Evolutionary conservation across 2,113 vertebrate genomes (phyloP), one percentile per base, ranked within the genome.

Genomic region (Prionailurus bengalensis): DNA sequence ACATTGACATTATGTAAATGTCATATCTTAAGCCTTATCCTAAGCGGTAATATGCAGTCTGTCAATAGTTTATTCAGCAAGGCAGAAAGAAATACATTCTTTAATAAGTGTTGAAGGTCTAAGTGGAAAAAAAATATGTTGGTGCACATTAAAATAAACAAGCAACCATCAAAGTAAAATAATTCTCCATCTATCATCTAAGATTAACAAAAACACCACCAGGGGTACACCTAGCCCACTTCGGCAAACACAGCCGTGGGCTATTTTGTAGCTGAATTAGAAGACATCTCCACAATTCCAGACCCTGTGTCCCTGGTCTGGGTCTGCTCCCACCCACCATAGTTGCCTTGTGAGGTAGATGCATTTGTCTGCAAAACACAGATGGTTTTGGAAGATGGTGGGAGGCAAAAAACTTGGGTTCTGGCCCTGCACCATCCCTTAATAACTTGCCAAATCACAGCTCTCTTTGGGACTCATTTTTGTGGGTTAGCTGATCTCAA

Each of bases 81-180:
- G 80, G 45, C 29, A 86, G 21, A 65, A 94, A 78, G 21, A 45
- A 91, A 65, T 65, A 27, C 21, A 33, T 55, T 74, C 21, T 74
- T 88, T 74, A 42, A 33, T 23, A 84, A 89, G 36, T 61, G 11
- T 29, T 53, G 42, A 92, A 86, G 42, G 29, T 80, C 63, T 91
- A 45, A 19, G 17, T 78, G 19, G 27, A 58, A 80, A 84, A 51
- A 79, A 27, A 36, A 63, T 61, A 45, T 82, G 21, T 33, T 73
- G 45, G 55, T 25, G 87, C 5, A 78, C 33, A 79, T 45, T 87
- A 95, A 88, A 94, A 83, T 73, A 90, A 85, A 74, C 9, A 78
- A 70, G 53, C 65, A 81, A 58, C 9, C 33, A 45, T 48, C 51
- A 63, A 45, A 95, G 11, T 36, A 86, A 87, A 97, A 91, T 27